A percentile compares a stretch with the other conserved stretches of the same genome.
Conservation (phyloP, 2,797 vertebrate genomes). For the Kryptolebias ocellatus region DNA sequence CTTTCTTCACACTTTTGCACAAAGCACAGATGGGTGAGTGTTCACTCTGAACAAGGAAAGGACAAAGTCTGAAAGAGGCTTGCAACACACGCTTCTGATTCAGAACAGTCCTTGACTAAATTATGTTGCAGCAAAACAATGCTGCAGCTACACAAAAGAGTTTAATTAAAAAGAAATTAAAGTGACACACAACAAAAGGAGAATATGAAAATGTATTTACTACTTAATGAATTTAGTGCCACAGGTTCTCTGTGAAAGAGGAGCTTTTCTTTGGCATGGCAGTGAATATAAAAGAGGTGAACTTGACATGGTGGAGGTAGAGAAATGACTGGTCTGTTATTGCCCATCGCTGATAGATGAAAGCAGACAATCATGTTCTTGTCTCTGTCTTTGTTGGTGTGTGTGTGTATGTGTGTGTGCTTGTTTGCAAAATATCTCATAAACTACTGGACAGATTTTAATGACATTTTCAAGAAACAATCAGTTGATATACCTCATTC, state of each 20-base stretch:
- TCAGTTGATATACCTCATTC: no score
- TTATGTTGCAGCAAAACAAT: slow-evolving; percentile 3
- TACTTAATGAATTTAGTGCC: slow-evolving; percentile 14
- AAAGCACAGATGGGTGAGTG: slow-evolving; percentile 56
- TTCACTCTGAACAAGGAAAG: slow-evolving; percentile 58
- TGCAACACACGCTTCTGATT: slow-evolving; percentile 56
- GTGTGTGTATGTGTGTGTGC: no score
- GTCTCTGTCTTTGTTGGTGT: no score
- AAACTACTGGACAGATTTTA: no score
- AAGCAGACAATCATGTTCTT: no score
- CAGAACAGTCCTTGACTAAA: slow-evolving; percentile 59
- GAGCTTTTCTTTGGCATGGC: background rate
- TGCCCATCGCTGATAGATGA: no score
- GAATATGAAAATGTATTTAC: slow-evolving; percentile 12
- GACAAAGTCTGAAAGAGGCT: slow-evolving; percentile 46
- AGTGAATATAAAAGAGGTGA: slow-evolving; percentile 4
- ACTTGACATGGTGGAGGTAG: background rate
- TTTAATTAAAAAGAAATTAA: slow-evolving; percentile 9
- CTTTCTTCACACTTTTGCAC: slow-evolving; percentile 66
- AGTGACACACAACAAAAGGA: slow-evolving; percentile 1
- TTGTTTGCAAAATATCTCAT: no score
- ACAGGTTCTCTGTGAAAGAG: slow-evolving; percentile 5
- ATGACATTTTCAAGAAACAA: no score
- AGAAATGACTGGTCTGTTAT: no score
- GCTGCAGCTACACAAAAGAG: slow-evolving; percentile 16